Evolutionary conservation across 2,888 invertebrate species (phyloP).

Genomic region (Polyommatus icarus): DNA sequence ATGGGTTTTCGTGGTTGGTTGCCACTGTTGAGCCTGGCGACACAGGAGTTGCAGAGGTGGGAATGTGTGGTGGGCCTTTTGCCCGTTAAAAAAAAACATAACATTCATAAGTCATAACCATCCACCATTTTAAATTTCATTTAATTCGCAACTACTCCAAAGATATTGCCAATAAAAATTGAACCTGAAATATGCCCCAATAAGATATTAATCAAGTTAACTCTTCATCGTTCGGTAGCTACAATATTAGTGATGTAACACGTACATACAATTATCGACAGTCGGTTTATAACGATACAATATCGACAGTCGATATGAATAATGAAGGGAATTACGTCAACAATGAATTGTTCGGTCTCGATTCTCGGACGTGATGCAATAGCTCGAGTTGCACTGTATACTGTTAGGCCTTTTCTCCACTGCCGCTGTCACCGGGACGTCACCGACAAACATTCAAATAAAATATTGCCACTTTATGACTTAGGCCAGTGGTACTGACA

Average conservation of each 20-base stretch:
- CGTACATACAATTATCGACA: constrained; percentile 25
- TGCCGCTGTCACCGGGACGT: too few species aligned
- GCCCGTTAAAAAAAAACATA: too few species aligned
- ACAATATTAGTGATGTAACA: constrained; percentile 23
- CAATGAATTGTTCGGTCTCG: constrained; percentile 43
- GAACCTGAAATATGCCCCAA: neutral
- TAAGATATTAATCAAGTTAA: neutral
- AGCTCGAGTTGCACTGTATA: constrained; percentile 20
- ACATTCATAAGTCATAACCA: too few species aligned
- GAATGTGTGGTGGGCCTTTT: too few species aligned
- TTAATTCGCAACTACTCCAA: neutral
- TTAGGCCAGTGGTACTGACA: too few species aligned
- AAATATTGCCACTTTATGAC: too few species aligned
- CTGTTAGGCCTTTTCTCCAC: too few species aligned
- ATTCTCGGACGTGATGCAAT: constrained; percentile 46
- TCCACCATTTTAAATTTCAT: too few species aligned
- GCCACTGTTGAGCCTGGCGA: too few species aligned
- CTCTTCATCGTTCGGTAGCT: neutral
- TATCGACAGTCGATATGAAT: constrained; percentile 24
- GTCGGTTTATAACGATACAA: constrained; percentile 24
- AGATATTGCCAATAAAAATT: neutral
- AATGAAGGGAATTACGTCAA: constrained; percentile 36
- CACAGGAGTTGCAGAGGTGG: too few species aligned
- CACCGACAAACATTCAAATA: too few species aligned
- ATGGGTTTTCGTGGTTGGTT: too few species aligned